phyloP scores from a whole-genome alignment of 1,140 invertebrate genomes.

The Zaprionus capensis region DNA sequence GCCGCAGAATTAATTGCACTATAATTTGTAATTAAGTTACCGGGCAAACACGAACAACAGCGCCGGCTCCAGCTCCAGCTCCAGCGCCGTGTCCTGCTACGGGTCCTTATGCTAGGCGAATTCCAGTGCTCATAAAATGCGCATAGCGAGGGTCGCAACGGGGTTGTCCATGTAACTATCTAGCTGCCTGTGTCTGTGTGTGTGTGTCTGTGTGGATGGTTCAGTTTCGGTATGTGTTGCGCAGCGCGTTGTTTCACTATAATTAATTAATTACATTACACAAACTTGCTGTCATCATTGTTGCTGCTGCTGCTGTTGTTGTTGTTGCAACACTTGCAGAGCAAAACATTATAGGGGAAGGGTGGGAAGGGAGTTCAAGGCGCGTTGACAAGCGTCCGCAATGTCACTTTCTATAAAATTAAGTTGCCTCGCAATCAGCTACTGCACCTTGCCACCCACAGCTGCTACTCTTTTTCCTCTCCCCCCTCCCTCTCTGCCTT shows the following conservation, averaged over 20 bases:
- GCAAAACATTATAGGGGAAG: background rate
- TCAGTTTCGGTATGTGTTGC: conserved; percentile 30
- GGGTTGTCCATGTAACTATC: conserved; percentile 2
- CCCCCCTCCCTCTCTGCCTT: background rate
- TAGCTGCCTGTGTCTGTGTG: conserved; percentile 12
- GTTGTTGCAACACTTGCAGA: conserved; percentile 45
- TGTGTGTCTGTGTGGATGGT: conserved; percentile 17
- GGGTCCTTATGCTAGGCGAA: conserved; percentile 10
- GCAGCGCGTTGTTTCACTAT: conserved; percentile 68
- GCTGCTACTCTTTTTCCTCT: background rate
- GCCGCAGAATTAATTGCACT: conserved; percentile 82
- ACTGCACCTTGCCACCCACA: conserved; percentile 29
- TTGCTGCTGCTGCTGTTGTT: conserved; percentile 20
- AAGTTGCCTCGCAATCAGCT: conserved; percentile 70
- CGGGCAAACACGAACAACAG: conserved; percentile 56
- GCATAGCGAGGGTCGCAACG: background rate
- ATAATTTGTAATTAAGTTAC: conserved; percentile 83
- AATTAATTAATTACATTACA: conserved; percentile 82
- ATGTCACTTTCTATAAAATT: conserved; percentile 79
- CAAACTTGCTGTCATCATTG: conserved; percentile 77
- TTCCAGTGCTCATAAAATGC: conserved; percentile 61
- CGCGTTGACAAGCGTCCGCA: conserved; percentile 46
- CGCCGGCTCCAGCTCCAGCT: background rate
- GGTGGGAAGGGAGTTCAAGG: background rate
- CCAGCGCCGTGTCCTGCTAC: background rate